These are phyloP conservation scores for Drosophila persimilis DNA, from an alignment of 1,140 invertebrate species.

Conservation along the genomic window DNA sequence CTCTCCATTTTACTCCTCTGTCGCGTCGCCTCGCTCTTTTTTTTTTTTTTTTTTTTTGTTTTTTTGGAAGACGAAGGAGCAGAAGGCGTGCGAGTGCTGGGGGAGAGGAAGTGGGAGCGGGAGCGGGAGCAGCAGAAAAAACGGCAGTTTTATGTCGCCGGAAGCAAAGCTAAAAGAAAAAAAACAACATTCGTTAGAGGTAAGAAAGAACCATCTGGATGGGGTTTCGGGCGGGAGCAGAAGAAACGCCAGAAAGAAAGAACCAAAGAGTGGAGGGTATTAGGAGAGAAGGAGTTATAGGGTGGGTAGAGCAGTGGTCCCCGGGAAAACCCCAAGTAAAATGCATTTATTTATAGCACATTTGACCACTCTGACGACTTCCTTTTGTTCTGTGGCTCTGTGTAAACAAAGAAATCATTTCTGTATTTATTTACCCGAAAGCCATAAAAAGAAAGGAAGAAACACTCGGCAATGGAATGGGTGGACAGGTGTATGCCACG, in stretches of 20 bases:
- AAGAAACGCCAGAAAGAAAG: slow-evolving; percentile 16
- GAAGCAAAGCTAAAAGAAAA: slow-evolving; percentile 61
- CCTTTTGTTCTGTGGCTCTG: slow-evolving; percentile 25
- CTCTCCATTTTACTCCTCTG: slow-evolving; percentile 1
- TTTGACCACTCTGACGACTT: slow-evolving; percentile 41
- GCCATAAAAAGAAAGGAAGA: slow-evolving; percentile 1
- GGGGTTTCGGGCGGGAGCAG: neutral
- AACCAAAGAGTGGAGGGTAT: neutral
- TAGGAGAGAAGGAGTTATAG: no score
- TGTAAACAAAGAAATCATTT: slow-evolving; percentile 39
- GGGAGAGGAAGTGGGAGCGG: slow-evolving; percentile 13
- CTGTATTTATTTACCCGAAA: slow-evolving; percentile 19
- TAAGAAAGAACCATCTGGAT: slow-evolving; percentile 11
- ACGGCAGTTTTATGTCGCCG: slow-evolving; percentile 78
- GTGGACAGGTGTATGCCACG: slow-evolving; percentile 15
- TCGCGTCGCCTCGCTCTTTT: neutral
- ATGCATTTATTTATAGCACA: slow-evolving; percentile 74
- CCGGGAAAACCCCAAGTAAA: slow-evolving; percentile 25
- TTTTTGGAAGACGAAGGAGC: neutral
- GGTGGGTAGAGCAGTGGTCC: slow-evolving; percentile 6
- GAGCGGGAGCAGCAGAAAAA: slow-evolving; percentile 32
- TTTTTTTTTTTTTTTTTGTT: neutral
- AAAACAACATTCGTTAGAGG: slow-evolving; percentile 60
- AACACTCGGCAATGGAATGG: neutral
- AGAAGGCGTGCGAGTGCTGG: neutral